phyloP scores from a whole-genome alignment of 1,140 invertebrate species.

The Bradynema listronoti region DNA sequence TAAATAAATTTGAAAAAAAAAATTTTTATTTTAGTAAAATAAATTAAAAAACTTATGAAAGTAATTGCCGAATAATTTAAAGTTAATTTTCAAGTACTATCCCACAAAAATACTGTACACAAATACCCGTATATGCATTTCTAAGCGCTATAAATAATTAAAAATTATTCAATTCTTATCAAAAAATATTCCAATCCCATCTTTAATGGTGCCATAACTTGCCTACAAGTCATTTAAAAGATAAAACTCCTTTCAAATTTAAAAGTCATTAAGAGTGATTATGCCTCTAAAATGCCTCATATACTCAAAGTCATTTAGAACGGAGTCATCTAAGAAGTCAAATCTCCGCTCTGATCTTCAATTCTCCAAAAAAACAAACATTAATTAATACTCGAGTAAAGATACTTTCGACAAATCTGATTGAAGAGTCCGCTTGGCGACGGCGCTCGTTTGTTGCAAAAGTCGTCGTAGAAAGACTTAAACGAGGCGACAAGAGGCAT shows the following conservation, averaged over 20 bases:
- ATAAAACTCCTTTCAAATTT: no score
- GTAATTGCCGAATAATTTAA: no score
- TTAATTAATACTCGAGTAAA: not conserved
- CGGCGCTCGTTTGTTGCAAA: conserved; percentile 22
- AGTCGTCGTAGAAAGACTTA: conserved; percentile 38
- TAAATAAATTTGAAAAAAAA: no score
- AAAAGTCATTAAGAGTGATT: conserved; percentile 1
- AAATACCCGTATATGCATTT: no score
- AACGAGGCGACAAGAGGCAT: conserved; percentile 29
- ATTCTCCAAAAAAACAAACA: not conserved
- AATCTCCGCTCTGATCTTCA: not conserved
- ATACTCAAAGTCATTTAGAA: no score
- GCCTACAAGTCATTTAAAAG: no score
- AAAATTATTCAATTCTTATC: no score
- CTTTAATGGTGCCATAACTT: no score
- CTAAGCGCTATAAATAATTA: no score
- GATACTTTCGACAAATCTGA: conserved; percentile 34
- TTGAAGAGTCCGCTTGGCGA: conserved; percentile 37
- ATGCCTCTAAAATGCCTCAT: conserved; percentile 1
- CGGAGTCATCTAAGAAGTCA: conserved; percentile 14
- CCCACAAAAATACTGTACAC: no score
- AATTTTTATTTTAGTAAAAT: not conserved
- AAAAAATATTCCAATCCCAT: no score
- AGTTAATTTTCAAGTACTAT: no score
- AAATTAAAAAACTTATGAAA: not conserved